Base-by-base conservation (phyloP, 2,797 vertebrate genomes). In the Acropternis orthonyx region DNA sequence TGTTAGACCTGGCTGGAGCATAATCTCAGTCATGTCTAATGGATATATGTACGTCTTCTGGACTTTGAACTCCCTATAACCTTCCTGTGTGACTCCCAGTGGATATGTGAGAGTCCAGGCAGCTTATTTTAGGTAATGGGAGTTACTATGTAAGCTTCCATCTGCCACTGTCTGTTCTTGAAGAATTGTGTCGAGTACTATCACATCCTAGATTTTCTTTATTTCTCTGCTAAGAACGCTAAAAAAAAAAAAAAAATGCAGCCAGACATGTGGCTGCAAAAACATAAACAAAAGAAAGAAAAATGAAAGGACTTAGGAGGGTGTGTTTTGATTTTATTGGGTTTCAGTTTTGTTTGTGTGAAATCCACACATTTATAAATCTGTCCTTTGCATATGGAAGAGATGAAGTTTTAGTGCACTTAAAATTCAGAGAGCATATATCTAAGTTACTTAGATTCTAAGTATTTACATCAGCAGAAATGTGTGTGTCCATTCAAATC, bases 161-260 rank as follows among this genome's bases (percentile, higher is more conserved):
- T 93, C 83, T 94, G 88, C 76, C 49, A 51, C 49, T 84, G 73
- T 76, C 91, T 85, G 37, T 69, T 90, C 55, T 41, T 87, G 59
- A 95, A 77, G 34, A 87, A 90, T 90, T 28, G 16, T 75, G 59
- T 86, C 8, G 9, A 83, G 28, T 63, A 32, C n/a, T 46, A 27
- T 34, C 55, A 66, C 63, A 85, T 73, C 77, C 74, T 90, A 48
- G 37, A 77, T 92, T 74, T 92, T 74, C 63, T 94, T 88, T 92
- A 68, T 73, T 85, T 78, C 69, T 94, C 67, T 85, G 34, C 17
- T 73, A 82, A 72, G 66, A 72, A 36, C 16, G 19, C n/a, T 43
- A 49, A 85, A 49, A 51, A 58, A 20, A 37, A 14, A 43, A 48
- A 56, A 30, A 21, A 28, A 14, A 51, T 36, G 41, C 46, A 61